Evolutionary conservation across 2,113 vertebrate genomes (phyloP).

Genomic region (Fregetta grallaria): DNA sequence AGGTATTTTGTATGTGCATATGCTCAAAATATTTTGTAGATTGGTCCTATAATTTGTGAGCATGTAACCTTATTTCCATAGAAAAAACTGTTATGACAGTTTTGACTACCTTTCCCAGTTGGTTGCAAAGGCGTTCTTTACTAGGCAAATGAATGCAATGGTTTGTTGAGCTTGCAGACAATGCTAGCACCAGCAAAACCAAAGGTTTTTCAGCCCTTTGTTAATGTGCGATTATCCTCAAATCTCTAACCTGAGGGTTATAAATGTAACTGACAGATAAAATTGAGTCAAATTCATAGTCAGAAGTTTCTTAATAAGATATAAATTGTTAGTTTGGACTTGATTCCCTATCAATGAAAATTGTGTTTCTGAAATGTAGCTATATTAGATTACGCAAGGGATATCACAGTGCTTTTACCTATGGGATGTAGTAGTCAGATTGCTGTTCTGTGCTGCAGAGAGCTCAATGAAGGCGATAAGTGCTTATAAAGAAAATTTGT

Average conservation of each 20-base stretch:
- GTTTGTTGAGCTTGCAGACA: not conserved
- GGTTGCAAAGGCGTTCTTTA: not conserved
- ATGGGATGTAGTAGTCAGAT: not conserved
- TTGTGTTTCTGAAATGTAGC: not conserved
- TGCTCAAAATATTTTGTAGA: not conserved
- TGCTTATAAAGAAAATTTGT: not conserved
- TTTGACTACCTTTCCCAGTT: not conserved
- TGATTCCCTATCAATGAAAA: not conserved
- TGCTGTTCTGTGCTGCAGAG: not conserved
- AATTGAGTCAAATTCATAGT: constrained; percentile 17
- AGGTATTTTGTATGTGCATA: not conserved
- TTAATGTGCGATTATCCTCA: not conserved
- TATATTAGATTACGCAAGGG: not conserved
- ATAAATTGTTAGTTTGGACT: constrained; percentile 8
- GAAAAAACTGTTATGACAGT: not conserved
- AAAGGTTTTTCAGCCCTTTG: not conserved
- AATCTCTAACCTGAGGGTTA: not conserved
- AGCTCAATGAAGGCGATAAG: not conserved
- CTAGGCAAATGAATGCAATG: not conserved
- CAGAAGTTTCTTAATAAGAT: constrained; percentile 1
- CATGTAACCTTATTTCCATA: not conserved
- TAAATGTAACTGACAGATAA: constrained; percentile 35
- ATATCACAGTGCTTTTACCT: not conserved
- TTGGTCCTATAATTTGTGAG: not conserved
- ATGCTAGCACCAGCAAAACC: not conserved